Evolutionary conservation across 2,888 invertebrate genomes (phyloP), one percentile per base, ranked within the genome.

Genomic region (Caenorhabditis sp.): DNA sequence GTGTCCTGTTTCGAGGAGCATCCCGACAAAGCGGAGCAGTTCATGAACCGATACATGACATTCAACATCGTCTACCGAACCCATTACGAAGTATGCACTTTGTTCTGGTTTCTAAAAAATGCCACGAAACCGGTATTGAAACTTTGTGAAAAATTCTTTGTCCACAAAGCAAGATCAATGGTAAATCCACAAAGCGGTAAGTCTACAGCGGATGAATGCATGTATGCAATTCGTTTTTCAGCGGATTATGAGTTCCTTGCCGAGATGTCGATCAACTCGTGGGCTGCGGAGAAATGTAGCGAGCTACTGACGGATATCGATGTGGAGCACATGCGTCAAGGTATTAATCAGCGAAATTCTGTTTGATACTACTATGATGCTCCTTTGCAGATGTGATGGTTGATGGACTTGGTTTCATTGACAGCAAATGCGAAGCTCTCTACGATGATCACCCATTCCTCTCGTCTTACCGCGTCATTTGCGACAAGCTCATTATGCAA

Each of bases 71-170:
- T 28, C 28, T 55, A 26, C n/a, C 55, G 58, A 1, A 35, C 20
- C 37, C 58, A 58, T 9, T 58, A 58, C 37, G 58, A 58, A 15
- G 11, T 35, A 8, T 35, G 35, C 37, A 20, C 20, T 5, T 20
- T 58, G 2, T 35, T 58, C 20, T 9, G 15, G 2, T 20, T 8
- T 11, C 1, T 58, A 20, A n/a, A 20, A 13, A 0, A 35, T 18
- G 11, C 32, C 11, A 5, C 11, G 1, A 22, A 55, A 5, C 2
- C 11, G 4, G 32, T n/a, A 8, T 32, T 15, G 2, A 18, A n/a
- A 58, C 22, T 37, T 9, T 35, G 58, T 28, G 58, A 58, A 22
- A 58, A 58, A 20, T 58, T 11, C 13, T 32, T 58, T 20, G 58
- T 37, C 1, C 20, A 35, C 37, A 58, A 58, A 13, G 20, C 37